Conservation (phyloP, 2,888 invertebrate genomes). For the Apocheima hispidaria region DNA sequence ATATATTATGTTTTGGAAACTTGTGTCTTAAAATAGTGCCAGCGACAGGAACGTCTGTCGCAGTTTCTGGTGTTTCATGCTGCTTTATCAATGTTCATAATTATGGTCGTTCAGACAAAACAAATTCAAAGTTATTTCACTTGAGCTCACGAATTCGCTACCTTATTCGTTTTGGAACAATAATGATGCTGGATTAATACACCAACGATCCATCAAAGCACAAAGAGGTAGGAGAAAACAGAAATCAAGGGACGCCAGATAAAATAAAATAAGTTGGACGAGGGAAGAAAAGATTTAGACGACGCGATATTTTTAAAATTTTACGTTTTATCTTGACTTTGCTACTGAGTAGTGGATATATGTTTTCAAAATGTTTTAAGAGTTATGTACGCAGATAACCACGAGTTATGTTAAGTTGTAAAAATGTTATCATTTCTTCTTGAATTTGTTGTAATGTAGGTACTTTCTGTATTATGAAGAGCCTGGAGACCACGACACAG, state of each 20-base stretch:
- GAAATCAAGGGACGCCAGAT: conserved; percentile 35
- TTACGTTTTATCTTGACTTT: not conserved
- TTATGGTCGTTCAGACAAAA: conserved; percentile 39
- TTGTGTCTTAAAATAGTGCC: not conserved
- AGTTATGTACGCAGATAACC: no score
- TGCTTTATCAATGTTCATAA: conserved; percentile 37
- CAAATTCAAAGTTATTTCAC: conserved; percentile 44
- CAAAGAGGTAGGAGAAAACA: conserved; percentile 44
- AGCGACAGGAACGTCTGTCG: not conserved
- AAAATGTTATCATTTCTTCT: no score
- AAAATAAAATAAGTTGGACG: conserved; percentile 36
- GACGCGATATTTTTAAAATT: conserved; percentile 3
- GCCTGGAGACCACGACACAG: no score
- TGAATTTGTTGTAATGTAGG: no score
- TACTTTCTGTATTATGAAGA: no score
- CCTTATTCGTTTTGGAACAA: conserved; percentile 50
- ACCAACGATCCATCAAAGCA: conserved; percentile 55
- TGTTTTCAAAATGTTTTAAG: no score
- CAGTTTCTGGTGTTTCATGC: conserved; percentile 4
- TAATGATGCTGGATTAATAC: conserved; percentile 49
- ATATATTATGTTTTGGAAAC: no score
- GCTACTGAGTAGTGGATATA: not conserved
- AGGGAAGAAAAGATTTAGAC: conserved; percentile 4
- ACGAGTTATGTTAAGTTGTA: no score
- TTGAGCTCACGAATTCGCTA: conserved; percentile 46